A percentile compares a stretch with the other conserved stretches of the same genome.
Conservation (phyloP, 2,797 vertebrate genomes). For the Parotocinclus haroldoi region DNA sequence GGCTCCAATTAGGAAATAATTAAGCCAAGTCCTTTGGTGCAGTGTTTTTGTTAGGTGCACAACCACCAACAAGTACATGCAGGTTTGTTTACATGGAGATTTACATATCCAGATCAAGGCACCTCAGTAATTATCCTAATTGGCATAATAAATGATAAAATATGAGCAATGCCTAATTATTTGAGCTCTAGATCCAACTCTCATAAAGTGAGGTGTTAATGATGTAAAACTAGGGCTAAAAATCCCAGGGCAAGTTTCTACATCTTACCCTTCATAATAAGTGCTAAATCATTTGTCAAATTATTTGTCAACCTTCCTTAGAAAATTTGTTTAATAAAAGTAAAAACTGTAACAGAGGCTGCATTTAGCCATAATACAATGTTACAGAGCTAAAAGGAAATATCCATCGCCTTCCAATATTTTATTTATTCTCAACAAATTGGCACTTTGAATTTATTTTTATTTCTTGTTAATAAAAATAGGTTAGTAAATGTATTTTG, state of each 20-base stretch:
- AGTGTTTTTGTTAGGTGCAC: conserved; percentile 35
- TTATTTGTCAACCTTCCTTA: too few species aligned
- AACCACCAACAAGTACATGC: conserved; percentile 16
- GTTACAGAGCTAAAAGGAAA: too few species aligned
- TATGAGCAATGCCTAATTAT: conserved; percentile 39
- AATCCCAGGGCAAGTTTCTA: background rate
- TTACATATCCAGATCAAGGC: conserved; percentile 50
- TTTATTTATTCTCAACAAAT: too few species aligned
- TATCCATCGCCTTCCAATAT: too few species aligned
- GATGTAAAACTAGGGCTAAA: conserved; percentile 21
- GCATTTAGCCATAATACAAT: too few species aligned
- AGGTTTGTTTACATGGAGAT: conserved; percentile 46
- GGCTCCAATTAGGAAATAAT: conserved; percentile 51
- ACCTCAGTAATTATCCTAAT: conserved; percentile 44
- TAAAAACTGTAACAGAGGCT: too few species aligned
- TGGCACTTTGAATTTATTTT: too few species aligned
- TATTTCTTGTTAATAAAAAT: too few species aligned
- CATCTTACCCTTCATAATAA: background rate
- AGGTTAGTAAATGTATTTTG: background rate
- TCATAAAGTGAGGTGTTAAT: conserved; percentile 27
- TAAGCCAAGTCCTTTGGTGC: conserved; percentile 32
- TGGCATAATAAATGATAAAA: conserved; percentile 43
- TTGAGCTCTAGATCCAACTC: conserved; percentile 24
- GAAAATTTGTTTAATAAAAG: too few species aligned
- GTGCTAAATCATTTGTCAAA: background rate